Conservation (phyloP, 2,113 vertebrate genomes). For the Trachemys scripta region DNA sequence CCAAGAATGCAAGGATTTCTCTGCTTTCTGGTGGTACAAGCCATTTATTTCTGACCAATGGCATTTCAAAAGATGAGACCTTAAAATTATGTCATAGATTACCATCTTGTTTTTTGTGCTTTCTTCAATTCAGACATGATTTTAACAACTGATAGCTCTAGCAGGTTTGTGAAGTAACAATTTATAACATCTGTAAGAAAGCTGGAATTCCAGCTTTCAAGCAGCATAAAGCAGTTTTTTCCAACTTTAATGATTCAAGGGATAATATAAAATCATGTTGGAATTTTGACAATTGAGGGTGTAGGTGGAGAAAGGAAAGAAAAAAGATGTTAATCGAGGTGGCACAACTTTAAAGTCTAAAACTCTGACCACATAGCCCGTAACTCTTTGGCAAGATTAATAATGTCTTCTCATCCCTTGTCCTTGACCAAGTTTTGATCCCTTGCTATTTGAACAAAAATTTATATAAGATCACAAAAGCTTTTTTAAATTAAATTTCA, state of each 20-base stretch:
- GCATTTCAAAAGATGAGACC: background rate
- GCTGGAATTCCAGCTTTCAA: background rate
- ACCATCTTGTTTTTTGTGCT: background rate
- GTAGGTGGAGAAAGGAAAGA: background rate
- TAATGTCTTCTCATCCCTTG: accelerated
- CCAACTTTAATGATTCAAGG: background rate
- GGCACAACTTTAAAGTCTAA: background rate
- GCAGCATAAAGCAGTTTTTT: background rate
- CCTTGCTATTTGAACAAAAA: background rate
- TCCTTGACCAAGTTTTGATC: background rate
- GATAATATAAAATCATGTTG: background rate
- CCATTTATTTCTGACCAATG: accelerated
- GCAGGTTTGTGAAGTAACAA: background rate
- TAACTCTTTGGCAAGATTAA: background rate
- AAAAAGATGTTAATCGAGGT: background rate
- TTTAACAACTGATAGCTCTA: background rate
- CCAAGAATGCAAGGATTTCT: background rate
- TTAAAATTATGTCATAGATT: background rate
- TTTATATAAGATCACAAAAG: background rate
- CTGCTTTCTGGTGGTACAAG: background rate
- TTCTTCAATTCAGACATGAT: background rate
- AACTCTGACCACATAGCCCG: accelerated
- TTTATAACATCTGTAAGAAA: background rate
- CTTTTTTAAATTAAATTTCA: background rate
- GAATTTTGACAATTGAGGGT: background rate